A percentile compares a stretch with the other conserved stretches of the same genome.
Evolutionary conservation across 1,140 invertebrate species (phyloP).

Genomic region (Thereuonema tuberculata): DNA sequence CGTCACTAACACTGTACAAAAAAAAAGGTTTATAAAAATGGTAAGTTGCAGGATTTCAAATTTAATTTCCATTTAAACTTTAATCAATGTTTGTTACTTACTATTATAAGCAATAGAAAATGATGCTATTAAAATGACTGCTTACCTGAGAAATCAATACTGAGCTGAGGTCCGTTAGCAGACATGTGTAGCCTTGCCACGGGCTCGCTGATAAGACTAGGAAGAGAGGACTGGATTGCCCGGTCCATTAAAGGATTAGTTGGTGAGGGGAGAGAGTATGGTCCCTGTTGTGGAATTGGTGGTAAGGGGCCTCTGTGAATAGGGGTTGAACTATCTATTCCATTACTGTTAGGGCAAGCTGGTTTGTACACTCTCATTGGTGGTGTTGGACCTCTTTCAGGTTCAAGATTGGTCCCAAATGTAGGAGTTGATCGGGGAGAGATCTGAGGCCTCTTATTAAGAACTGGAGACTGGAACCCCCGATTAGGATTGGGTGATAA

Average conservation of each 20-base stretch:
- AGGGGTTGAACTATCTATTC: background rate
- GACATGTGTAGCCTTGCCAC: background rate
- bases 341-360: background rate
- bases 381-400: constrained; percentile 14
- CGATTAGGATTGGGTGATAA: background rate
- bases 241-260: constrained; percentile 28
- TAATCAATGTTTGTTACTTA: background rate
- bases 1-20: too few relatives aligned
- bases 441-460: background rate
- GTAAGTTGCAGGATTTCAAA: too few relatives aligned
- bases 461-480: constrained; percentile 10
- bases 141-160: constrained; percentile 21
- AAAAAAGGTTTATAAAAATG: too few relatives aligned
- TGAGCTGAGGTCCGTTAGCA: constrained; percentile 11
- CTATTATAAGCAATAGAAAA: too few relatives aligned
- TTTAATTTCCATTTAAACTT: too few relatives aligned
- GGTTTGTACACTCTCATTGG: constrained; percentile 6
- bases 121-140: too few relatives aligned
- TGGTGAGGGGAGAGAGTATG: constrained; percentile 6
- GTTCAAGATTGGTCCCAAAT: background rate
- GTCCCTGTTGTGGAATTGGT: constrained; percentile 7
- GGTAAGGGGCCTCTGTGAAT: constrained; percentile 6
- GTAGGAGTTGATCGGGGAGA: constrained; percentile 2
- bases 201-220: constrained; percentile 30
- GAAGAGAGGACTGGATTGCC: constrained; percentile 37